Evolutionary conservation across 1,140 invertebrate genomes (phyloP).

Genomic region (Drosophila sp.): DNA sequence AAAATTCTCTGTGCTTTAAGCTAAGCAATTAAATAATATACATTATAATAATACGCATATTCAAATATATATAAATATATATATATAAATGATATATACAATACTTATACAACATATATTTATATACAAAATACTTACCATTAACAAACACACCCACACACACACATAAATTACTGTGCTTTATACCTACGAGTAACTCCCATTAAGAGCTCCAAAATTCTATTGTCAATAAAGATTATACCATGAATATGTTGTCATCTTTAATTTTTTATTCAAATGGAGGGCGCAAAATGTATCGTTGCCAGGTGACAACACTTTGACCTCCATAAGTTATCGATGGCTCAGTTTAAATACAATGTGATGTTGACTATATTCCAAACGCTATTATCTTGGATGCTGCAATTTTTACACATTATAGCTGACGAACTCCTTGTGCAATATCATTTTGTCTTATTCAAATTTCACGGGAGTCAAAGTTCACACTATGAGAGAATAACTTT

Average conservation of each 20-base stretch:
- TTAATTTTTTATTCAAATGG: background rate
- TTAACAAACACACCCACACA: conserved; percentile 23
- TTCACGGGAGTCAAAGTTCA: too few relatives aligned
- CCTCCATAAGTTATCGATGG: background rate
- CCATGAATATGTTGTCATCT: conserved; percentile 87
- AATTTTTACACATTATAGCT: too few relatives aligned
- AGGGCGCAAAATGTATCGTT: background rate
- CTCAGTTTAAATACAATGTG: too few relatives aligned
- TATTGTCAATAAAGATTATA: conserved; percentile 79
- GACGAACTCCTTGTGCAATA: too few relatives aligned
- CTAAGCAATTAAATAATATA: conserved; percentile 71
- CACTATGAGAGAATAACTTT: too few relatives aligned
- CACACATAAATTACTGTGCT: conserved; percentile 63
- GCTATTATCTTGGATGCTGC: too few relatives aligned
- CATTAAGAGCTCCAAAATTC: conserved; percentile 69
- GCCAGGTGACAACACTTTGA: too few relatives aligned
- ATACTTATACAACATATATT: conserved; percentile 60
- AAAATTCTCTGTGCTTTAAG: conserved; percentile 81
- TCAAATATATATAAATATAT: conserved; percentile 63
- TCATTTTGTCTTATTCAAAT: too few relatives aligned
- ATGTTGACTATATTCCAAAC: too few relatives aligned
- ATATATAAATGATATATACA: conserved; percentile 38
- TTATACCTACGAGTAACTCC: conserved; percentile 70
- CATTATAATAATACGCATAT: conserved; percentile 58
- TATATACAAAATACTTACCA: conserved; percentile 67